phyloP scores from a whole-genome alignment of 53 echinoderm and acorn worm genomes.

The Holothuria leucospilota region DNA sequence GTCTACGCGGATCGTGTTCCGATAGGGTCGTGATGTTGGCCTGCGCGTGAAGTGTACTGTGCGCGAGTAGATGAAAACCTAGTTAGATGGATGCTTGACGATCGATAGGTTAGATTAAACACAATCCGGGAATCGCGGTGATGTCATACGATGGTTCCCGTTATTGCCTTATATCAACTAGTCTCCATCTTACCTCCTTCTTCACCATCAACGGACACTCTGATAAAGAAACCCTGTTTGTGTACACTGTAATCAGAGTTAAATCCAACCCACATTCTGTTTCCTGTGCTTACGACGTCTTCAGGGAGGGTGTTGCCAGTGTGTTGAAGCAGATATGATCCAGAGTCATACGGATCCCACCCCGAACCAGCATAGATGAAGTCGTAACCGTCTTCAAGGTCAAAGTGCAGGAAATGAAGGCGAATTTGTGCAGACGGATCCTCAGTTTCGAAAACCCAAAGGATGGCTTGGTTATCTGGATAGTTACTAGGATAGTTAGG shows the following conservation, averaged over 20 bases:
- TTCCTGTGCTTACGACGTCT: not conserved
- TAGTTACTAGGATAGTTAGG: constrained; percentile 28
- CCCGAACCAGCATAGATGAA: constrained; percentile 39
- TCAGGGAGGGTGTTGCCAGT: constrained; percentile 2
- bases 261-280: constrained; percentile 34
- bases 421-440: not conserved
- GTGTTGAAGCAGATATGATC: not conserved
- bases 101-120: no score
- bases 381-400: constrained; percentile 51
- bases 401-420: constrained; percentile 45
- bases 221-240: constrained; percentile 10
- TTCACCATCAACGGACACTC: constrained; percentile 3
- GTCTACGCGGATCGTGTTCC: no score
- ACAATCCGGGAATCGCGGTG: no score
- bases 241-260: constrained; percentile 18
- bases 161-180: no score
- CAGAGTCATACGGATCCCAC: not conserved
- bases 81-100: no score
- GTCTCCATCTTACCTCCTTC: not conserved
- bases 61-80: no score
- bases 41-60: no score
- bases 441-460: constrained; percentile 21
- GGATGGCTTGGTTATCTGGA: constrained; percentile 4
- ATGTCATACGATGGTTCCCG: no score
- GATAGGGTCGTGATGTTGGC: no score